Evolutionary conservation across 2,888 invertebrate species (phyloP).

Genomic region (Temnothorax rugatulus): DNA sequence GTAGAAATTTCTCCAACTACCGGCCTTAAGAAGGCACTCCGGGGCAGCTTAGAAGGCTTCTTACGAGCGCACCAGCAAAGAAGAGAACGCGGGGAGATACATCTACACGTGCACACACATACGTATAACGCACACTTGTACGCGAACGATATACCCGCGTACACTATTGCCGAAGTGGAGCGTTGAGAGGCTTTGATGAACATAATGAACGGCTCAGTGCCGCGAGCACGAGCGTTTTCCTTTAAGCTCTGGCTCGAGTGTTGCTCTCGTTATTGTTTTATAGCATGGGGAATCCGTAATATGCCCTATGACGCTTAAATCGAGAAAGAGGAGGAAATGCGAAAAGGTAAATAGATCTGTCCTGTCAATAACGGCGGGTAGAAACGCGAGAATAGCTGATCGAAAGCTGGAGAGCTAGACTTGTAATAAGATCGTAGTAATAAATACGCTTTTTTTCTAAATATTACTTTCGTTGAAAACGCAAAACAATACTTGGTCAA

Average conservation of each 20-base stretch:
- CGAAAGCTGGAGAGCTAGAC: background rate
- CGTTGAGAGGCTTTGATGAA: constrained; percentile 61
- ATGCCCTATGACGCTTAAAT: constrained; percentile 1
- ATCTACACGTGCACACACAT: constrained; percentile 22
- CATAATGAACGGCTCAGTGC: constrained; percentile 59
- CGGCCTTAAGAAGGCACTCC: constrained; percentile 55
- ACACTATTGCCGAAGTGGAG: constrained; percentile 40
- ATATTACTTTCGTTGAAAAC: background rate
- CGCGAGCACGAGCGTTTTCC: constrained; percentile 58
- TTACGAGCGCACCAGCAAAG: constrained; percentile 49
- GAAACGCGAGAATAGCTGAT: background rate
- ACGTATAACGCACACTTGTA: constrained; percentile 19
- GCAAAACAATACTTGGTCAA: background rate
- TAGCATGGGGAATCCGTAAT: constrained; percentile 37
- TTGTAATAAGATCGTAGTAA: background rate
- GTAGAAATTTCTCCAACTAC: constrained; percentile 57
- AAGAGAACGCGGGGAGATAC: constrained; percentile 35
- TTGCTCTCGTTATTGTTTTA: constrained; percentile 59
- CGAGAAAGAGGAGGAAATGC: background rate
- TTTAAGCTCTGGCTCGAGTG: constrained; percentile 58
- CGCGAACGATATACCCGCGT: constrained; percentile 21
- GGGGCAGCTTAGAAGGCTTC: constrained; percentile 57
- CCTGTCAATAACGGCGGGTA: background rate
- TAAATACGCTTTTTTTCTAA: background rate
- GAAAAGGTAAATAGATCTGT: constrained; percentile 10